Base-by-base conservation (phyloP, 2,797 vertebrate species). In the Aratinga solstitialis region DNA sequence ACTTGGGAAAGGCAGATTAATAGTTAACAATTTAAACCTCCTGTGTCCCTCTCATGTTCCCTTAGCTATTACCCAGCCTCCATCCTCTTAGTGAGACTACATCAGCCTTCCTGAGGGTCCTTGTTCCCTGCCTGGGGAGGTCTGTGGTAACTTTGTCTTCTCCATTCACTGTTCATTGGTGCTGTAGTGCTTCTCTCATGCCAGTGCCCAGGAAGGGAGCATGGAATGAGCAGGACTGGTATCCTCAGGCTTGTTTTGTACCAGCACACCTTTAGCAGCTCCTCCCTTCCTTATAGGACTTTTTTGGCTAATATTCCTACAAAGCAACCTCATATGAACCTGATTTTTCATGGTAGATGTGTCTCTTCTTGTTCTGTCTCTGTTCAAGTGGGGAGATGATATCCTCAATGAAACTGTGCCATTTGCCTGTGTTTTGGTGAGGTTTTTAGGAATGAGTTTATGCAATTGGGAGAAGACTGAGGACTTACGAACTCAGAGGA, bases 1-100 rank as follows among this genome's bases (percentile, higher is more conserved):
- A 6, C 91, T 61, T 86, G 69, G 73, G 76, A 95, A 93, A 86
- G 7, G 10, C 36, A 75, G 32, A 91, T 91, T 90, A 95, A 96
- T 91, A 95, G 3, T 92, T 80, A 94, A 88, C 84, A 58, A 62
- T 94, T 93, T 54, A 75, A 94, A 72, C 47, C 15, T 78, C 47
- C 53, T 29, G 30, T 45, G 18, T 94, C 38, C 13, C 26, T 48
- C 18, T 50, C 5, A 2, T 20, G 15, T 84, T 86, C 45, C 34
- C 38, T 62, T 80, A 81, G 45, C 48, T 90, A 21, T 32, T 78
- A 29, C 23, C 43, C 58, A 68, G 4, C 29, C 65, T 87, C 56
- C 17, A 14, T 40, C 29, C 16, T 61, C 29, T 56, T 38, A 42
- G 36, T 24, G 19, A 38, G 36, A 29, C 47, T 68, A 0, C 32